Evolutionary conservation across 2,797 vertebrate species (phyloP), one percentile per base, ranked within the genome.

Genomic region (Phoebastria nigripes): DNA sequence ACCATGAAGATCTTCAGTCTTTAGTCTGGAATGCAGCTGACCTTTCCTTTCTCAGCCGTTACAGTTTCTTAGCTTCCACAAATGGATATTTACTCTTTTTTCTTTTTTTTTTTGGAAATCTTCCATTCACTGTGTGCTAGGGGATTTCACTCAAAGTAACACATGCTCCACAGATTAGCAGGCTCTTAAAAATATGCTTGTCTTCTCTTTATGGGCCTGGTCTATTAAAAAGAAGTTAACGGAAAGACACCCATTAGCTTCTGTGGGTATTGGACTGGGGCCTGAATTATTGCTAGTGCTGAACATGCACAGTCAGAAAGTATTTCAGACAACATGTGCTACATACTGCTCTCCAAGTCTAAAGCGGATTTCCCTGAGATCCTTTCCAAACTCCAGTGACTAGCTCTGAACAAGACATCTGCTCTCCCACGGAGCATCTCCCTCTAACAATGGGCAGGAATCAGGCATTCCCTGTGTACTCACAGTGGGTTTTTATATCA

Each of bases 391-490:
- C 42, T 56, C 52, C 82, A 90, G 69, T 42, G 41, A 73, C 65
- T 67, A 35, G 79, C 20, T 94, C 89, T 87, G 59, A 72, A 93
- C 79, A 93, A 85, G 83, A 82, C 63, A 83, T 85, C 82, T 90
- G 86, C 49, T 89, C 73, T 87, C 82, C 87, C 67, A 89, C 0
- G 0, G 52, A 90, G 72, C 39, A 73, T 72, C 80, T 77, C 81
- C 42, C 42, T 81, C 96, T 59, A 97, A 97, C 46, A 78, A 95
- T 58, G 58, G 71, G 95, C 97, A 97, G 89, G 28, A 93, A 97
- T 92, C 98, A 97, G 98, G 97, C 97, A 97, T 98, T 98, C 98
- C 98, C 98, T 98, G 97, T 96, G 67, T 95, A 80, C 70, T 97
- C 98, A 94, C 98, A 98, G 98, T 87, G 33, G 95, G 97, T 42